These are phyloP conservation scores for Rhizomys pruinosus DNA, from an alignment of 2,113 vertebrate genomes.

Conservation along the genomic window DNA sequence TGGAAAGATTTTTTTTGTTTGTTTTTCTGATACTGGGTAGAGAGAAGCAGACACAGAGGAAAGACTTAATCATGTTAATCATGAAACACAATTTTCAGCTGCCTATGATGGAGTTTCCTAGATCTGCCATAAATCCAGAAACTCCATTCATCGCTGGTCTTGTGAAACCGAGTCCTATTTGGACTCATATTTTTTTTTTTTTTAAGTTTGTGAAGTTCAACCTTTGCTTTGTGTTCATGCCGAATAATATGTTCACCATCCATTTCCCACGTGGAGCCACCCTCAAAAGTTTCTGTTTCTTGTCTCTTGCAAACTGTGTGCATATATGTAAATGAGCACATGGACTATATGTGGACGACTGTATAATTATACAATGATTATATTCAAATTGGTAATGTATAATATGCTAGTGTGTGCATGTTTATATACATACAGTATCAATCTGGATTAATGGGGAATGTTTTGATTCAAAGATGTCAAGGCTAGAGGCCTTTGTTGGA, in stretches of 20 bases:
- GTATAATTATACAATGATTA: neutral
- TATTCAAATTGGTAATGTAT: neutral
- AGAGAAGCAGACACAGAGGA: neutral
- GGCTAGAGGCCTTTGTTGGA: neutral
- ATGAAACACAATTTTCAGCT: neutral
- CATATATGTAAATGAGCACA: neutral
- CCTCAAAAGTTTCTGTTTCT: neutral
- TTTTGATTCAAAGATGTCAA: neutral
- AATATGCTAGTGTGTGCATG: neutral
- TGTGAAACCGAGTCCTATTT: neutral
- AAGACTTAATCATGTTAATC: neutral
- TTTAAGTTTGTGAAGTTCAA: neutral
- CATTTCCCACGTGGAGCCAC: neutral
- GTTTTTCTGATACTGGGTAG: neutral
- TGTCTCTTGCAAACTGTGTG: neutral
- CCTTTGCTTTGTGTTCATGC: neutral
- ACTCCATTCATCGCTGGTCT: neutral
- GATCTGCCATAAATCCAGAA: neutral
- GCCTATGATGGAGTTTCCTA: neutral
- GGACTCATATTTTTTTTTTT: neutral
- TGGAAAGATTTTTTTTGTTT: neutral
- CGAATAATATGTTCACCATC: neutral
- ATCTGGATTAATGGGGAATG: neutral
- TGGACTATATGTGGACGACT: neutral
- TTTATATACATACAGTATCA: neutral